Conservation (phyloP, 1,140 invertebrate species). For the Bombus sibiricus region DNA sequence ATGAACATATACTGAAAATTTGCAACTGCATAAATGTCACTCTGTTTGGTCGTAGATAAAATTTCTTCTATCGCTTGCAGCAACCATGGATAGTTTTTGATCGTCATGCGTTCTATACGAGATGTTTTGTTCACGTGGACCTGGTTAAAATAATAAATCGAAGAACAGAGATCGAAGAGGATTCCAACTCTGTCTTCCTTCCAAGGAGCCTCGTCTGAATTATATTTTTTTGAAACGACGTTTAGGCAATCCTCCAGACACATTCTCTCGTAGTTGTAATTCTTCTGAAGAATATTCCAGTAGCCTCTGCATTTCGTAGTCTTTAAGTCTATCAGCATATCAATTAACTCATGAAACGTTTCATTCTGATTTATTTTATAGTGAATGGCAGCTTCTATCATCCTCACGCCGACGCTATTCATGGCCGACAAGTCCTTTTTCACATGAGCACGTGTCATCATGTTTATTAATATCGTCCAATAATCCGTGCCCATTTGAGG, state of each 20-base stretch:
- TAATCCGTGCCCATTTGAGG: constrained; percentile 25
- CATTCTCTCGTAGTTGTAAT: constrained; percentile 60
- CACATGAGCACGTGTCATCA: constrained; percentile 54
- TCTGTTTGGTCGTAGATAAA: rapidly evolving
- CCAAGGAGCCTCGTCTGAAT: background rate
- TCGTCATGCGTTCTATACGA: constrained; percentile 31
- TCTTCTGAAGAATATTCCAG: constrained; percentile 59
- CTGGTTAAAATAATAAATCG: constrained; percentile 68
- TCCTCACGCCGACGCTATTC: rapidly evolving
- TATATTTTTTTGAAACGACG: background rate
- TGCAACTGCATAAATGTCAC: rapidly evolving
- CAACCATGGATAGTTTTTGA: constrained; percentile 68
- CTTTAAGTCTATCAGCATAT: constrained; percentile 27
- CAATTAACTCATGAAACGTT: constrained; percentile 48
- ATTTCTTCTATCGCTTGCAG: constrained; percentile 30
- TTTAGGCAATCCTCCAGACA: constrained; percentile 57
- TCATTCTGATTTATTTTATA: constrained; percentile 48
- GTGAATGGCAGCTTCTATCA: constrained; percentile 55
- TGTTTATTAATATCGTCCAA: constrained; percentile 59
- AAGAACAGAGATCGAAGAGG: background rate
- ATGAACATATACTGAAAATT: background rate
- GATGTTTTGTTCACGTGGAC: background rate
- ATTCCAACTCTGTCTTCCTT: background rate
- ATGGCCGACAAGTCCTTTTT: constrained; percentile 12
- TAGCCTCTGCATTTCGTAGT: background rate